Base-by-base conservation (phyloP, 1,140 invertebrate genomes). In the Yoshiicerus persimilis region DNA sequence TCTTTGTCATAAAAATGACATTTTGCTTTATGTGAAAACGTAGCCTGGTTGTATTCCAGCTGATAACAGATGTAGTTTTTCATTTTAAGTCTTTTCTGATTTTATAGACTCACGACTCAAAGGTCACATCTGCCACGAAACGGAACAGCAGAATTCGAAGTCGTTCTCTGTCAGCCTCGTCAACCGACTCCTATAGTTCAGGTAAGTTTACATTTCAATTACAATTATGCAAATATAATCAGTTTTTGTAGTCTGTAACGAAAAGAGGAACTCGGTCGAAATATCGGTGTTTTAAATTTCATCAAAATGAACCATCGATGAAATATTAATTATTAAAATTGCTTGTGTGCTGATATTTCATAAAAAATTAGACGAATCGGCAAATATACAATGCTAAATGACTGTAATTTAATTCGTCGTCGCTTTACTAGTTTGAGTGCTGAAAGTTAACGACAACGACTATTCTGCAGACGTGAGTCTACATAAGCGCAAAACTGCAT, bases 181-280 rank as follows among this genome's bases (percentile, higher is more conserved):
- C 97, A 47, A 97, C 97, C 56, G 97, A 98, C 92, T 98, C 97
- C 36, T 98, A 97, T 93, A 97, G 96, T 92, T 98, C 96, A 88
- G 96, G 96, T 96, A 95, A n/a, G 13, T 32, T n/a, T 36, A 75
- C 6, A 4, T 39, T 25, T 13, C 16, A 38, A 70, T 47, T 32
- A 2, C 11, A 56, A 4, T n/a, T 4, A n/a, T n/a, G n/a, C n/a
- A n/a, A n/a, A n/a, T n/a, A n/a, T n/a, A 56, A 56, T 5, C n/a
- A 56, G 16, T 56, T n/a, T n/a, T 16, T n/a, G 47, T n/a, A 56
- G 20, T 16, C n/a, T 47, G 5, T 47, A 1, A n/a, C 2, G 4
- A 56, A 56, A 16, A 56, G 47, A 56, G 47, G 47, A 56, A 56
- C 13, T 56, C 47, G 47, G 47, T 56, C 47, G 47, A 56, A 56